Evolutionary conservation across 2,797 vertebrate species (phyloP).

Genomic region (Aeoliscus strigatus): DNA sequence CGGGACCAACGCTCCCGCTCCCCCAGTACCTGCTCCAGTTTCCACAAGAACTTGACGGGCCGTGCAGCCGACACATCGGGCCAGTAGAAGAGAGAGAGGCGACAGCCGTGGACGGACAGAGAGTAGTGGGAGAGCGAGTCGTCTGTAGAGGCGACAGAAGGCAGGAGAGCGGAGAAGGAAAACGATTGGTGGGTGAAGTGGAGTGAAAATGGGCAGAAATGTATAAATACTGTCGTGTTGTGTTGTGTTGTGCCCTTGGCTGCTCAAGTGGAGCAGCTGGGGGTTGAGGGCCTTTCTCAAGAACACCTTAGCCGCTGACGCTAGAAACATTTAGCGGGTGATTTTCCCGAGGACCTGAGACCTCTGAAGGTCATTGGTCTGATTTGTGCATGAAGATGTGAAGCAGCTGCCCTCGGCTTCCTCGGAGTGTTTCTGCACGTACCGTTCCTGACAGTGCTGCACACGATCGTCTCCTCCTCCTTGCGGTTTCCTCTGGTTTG

Average conservation of each 20-base stretch:
- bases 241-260: slow-evolving; percentile 27
- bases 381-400: not conserved
- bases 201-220: too few species aligned
- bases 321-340: slow-evolving; percentile 19
- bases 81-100: slow-evolving; percentile 96
- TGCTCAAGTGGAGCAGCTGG: slow-evolving; percentile 34
- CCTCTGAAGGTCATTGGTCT: not conserved
- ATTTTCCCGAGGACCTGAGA: slow-evolving; percentile 9
- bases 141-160: slow-evolving; percentile 68
- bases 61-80: slow-evolving; percentile 87
- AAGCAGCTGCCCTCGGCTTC: not conserved
- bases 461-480: slow-evolving; percentile 92
- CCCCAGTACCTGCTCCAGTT: slow-evolving; percentile 90
- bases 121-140: slow-evolving; percentile 95
- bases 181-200: slow-evolving; percentile 23
- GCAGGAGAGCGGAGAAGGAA: slow-evolving; percentile 3
- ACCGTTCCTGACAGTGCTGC: slow-evolving; percentile 93
- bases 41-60: slow-evolving; percentile 98
- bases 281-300: slow-evolving; percentile 35
- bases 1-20: slow-evolving; percentile 17
- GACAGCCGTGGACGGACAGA: slow-evolving; percentile 90
- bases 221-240: too few species aligned
- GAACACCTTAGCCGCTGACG: slow-evolving; percentile 39
- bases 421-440: slow-evolving; percentile 34
- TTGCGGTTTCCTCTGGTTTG: slow-evolving; percentile 78